These are phyloP conservation scores for Cranoglanis bouderius DNA, from an alignment of 2,113 vertebrate genomes.

Conservation along the genomic window DNA sequence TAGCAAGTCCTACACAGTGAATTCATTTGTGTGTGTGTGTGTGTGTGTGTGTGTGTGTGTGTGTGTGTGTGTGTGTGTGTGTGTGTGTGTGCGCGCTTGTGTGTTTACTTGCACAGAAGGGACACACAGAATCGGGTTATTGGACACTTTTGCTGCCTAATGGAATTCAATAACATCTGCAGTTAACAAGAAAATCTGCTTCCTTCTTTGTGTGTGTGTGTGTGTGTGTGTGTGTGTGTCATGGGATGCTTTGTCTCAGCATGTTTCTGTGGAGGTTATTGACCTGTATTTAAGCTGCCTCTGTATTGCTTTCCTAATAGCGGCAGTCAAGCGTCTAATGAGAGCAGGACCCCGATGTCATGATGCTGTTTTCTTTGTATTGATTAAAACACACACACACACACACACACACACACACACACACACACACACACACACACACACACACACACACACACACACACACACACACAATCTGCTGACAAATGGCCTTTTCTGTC, in stretches of 20 bases:
- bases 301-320: slow-evolving; percentile 36
- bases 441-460: slow-evolving; percentile 24
- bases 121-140: slow-evolving; percentile 22
- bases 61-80: neutral
- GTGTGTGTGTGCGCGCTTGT: too few species aligned
- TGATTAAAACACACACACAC: slow-evolving; percentile 33
- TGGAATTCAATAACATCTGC: slow-evolving; percentile 29
- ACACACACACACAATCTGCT: slow-evolving; percentile 18
- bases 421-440: slow-evolving; percentile 9
- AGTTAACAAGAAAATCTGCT: slow-evolving; percentile 33
- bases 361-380: slow-evolving; percentile 42
- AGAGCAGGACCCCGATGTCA: slow-evolving; percentile 29
- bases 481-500: neutral
- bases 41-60: neutral
- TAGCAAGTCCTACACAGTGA: neutral
- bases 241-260: slow-evolving; percentile 22
- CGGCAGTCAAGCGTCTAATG: slow-evolving; percentile 37
- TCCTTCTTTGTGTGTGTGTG: slow-evolving; percentile 20
- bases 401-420: neutral
- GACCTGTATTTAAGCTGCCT: slow-evolving; percentile 26
- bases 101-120: slow-evolving; percentile 22
- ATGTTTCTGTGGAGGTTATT: slow-evolving; percentile 42
- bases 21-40: neutral
- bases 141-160: slow-evolving; percentile 15
- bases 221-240: slow-evolving; percentile 13